These are phyloP conservation scores for Lipotes vexillifer DNA, from an alignment of 2,113 vertebrate species.

Conservation along the genomic window DNA sequence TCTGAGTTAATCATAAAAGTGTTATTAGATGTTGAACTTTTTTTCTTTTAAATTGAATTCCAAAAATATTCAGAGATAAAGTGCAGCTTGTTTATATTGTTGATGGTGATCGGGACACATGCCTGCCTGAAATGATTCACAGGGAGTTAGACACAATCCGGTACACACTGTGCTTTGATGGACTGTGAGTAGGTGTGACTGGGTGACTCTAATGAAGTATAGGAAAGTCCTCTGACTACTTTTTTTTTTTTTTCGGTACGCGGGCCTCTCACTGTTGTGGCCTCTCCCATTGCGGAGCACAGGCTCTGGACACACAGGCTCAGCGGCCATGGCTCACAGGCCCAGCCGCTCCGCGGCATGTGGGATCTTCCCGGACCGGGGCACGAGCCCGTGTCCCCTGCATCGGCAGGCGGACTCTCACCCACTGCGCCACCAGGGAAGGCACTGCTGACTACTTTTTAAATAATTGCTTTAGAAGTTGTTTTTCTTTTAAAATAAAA, in stretches of 20 bases:
- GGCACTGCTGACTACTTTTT: neutral
- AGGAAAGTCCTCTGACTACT: neutral
- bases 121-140: neutral
- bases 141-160: neutral
- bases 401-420: no score
- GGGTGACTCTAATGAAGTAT: neutral
- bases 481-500: neutral
- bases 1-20: neutral
- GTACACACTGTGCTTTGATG: neutral
- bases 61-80: neutral
- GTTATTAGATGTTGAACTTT: neutral
- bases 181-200: neutral
- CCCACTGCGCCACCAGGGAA: no score
- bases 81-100: neutral
- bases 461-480: neutral
- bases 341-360: no score
- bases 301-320: no score
- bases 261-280: no score
- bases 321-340: no score
- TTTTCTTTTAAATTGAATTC: conserved; percentile 31
- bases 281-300: no score
- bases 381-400: no score
- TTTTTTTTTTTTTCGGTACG: neutral
- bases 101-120: neutral
- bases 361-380: no score